These are phyloP conservation scores for Penaeus japonicus DNA, from an alignment of 1,140 invertebrate genomes.

Conservation along the genomic window DNA sequence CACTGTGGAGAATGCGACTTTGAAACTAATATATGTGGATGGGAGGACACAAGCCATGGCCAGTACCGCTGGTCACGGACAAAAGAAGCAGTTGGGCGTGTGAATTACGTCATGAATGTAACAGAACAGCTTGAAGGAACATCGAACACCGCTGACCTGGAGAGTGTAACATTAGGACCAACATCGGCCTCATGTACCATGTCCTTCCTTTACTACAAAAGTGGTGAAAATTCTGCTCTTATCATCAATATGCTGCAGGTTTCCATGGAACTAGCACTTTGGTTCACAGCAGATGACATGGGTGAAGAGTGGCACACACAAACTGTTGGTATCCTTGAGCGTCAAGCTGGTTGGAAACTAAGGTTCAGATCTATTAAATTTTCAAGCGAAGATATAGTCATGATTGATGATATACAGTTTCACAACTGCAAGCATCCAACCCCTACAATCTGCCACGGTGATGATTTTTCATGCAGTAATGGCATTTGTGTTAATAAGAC, in stretches of 20 bases:
- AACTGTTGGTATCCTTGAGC: background rate
- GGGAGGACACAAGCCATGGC: background rate
- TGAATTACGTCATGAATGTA: background rate
- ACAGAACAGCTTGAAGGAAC: background rate
- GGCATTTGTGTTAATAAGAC: background rate
- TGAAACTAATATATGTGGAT: background rate
- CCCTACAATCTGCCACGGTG: background rate
- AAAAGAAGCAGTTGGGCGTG: background rate
- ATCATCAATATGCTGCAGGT: background rate
- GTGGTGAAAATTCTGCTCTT: background rate
- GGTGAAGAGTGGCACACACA: background rate
- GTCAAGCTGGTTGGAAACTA: background rate
- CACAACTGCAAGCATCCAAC: background rate
- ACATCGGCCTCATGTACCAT: background rate
- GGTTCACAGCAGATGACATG: background rate
- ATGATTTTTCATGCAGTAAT: background rate
- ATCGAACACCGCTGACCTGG: background rate
- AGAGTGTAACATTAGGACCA: background rate
- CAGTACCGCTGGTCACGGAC: background rate
- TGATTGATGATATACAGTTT: constrained; percentile 4
- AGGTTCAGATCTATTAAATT: background rate
- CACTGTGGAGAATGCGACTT: background rate
- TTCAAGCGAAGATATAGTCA: background rate
- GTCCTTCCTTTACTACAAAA: background rate
- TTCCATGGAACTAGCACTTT: background rate